These are phyloP conservation scores for Entomobrya proxima DNA, from an alignment of 2,888 invertebrate genomes.

Conservation along the genomic window DNA sequence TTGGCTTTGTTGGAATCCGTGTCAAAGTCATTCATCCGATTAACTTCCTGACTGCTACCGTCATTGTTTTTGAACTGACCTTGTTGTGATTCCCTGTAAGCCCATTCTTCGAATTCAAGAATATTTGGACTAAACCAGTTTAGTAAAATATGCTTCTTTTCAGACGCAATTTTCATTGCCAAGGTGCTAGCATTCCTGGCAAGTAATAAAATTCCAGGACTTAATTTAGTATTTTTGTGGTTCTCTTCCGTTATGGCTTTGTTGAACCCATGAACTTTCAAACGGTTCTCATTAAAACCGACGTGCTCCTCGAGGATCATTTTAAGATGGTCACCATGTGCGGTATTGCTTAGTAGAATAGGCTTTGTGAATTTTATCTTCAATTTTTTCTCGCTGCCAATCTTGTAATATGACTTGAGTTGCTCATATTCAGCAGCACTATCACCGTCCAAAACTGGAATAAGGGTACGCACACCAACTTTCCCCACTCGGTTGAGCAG, in stretches of 20 bases:
- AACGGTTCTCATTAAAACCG: conserved; percentile 32
- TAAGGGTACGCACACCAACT: conserved; percentile 67
- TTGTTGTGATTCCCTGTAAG: background rate
- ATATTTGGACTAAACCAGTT: conserved; percentile 71
- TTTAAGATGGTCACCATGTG: conserved; percentile 46
- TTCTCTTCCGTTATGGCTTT: background rate
- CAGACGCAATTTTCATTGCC: conserved; percentile 67
- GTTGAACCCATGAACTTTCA: background rate
- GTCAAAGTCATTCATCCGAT: background rate
- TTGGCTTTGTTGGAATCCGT: background rate
- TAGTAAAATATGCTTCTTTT: conserved; percentile 63
- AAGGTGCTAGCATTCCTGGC: conserved; percentile 65
- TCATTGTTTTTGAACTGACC: background rate
- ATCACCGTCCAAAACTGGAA: conserved; percentile 70
- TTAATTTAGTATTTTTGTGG: background rate
- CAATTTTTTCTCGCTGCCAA: conserved; percentile 54
- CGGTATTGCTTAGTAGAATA: conserved; percentile 58
- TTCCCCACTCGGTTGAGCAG: conserved; percentile 72
- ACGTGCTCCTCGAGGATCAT: conserved; percentile 47
- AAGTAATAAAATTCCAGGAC: conserved; percentile 68
- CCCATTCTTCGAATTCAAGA: conserved; percentile 69
- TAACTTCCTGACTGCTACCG: background rate
- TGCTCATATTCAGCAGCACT: conserved; percentile 54
- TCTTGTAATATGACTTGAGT: conserved; percentile 51
- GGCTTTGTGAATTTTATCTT: conserved; percentile 65